Base-by-base conservation (phyloP, 2,113 vertebrate genomes). In the Ia io region DNA sequence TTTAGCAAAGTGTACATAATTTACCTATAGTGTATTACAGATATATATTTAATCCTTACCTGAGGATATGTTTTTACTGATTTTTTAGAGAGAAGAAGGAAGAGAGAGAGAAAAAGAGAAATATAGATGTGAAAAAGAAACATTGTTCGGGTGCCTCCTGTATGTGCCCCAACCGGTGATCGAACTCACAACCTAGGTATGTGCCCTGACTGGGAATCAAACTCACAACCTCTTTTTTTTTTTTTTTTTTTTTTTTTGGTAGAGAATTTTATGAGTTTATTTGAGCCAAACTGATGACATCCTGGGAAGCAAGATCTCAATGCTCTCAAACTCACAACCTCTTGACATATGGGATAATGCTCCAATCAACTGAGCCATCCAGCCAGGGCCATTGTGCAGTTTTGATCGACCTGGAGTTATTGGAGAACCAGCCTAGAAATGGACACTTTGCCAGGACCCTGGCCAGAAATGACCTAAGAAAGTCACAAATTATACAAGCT, bases 361-460 rank as follows among this genome's bases (percentile, higher is more conserved):
- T 67, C 63, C 63, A 67, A n/a, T 8, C 63, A 67, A 67, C 32
- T 67, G 63, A 67, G 63, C 32, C 63, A 67, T 3, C 63, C 32
- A 16, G 14, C 32, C 32, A 67, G 32, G 16, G 63, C 28, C 37
- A 11, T 8, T 13, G 42, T n/a, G 37, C 11, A 28, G 47, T 79
- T 92, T 90, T 70, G 83, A 69, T 42, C 51, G 53, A 11, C 84
- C 78, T 77, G 53, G 35, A 70, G 20, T 74, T 84, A 44, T 30
- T 94, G 51, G 22, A 86, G 47, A 97, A 74, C 32, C 78, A 91
- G 61, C 3, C 32, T 1, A 11, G 49, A 91, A 97, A 85, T 35
- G 35, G 25, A 61, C 61, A 82, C 18, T 92, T 84, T 61, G 16
- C 78, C 44, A 88, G 85, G 18, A 20, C 59, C 67, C 8, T 44